A percentile compares a stretch with the other conserved stretches of the same genome.
phyloP scores from a whole-genome alignment of 2,888 invertebrate species.

The Acanthoscelides obtectus region DNA sequence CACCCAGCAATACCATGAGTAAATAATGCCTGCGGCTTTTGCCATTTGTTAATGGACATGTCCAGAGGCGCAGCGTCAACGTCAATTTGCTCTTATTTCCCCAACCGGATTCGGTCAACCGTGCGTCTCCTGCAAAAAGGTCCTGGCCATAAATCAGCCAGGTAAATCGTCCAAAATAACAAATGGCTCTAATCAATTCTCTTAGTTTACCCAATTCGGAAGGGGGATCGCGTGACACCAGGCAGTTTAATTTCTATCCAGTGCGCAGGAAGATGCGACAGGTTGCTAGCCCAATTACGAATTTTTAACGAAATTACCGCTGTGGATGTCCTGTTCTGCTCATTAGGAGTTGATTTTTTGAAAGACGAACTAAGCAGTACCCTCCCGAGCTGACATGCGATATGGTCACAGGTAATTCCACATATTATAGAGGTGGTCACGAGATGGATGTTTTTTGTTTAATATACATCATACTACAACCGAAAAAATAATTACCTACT shows the following conservation, averaged over 20 bases:
- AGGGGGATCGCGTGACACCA: slow-evolving; percentile 20
- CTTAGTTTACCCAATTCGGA: slow-evolving; percentile 15
- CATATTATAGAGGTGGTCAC: too few species aligned
- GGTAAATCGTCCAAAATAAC: not conserved
- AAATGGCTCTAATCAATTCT: not conserved
- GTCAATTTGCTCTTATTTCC: not conserved
- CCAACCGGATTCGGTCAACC: not conserved
- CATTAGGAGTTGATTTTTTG: not conserved
- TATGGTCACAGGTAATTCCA: not conserved
- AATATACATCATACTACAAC: too few species aligned
- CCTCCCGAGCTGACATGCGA: not conserved
- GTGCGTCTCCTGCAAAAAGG: not conserved
- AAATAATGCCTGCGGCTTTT: not conserved
- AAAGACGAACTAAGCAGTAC: not conserved
- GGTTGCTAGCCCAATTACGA: slow-evolving; percentile 23
- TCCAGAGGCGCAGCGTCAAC: not conserved
- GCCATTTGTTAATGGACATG: not conserved
- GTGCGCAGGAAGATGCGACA: slow-evolving; percentile 23
- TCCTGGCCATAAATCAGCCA: not conserved
- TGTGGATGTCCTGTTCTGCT: not conserved
- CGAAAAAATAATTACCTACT: too few species aligned
- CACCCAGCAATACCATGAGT: too few species aligned
- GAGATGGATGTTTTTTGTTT: too few species aligned
- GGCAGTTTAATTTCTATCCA: slow-evolving; percentile 20
- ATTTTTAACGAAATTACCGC: slow-evolving; percentile 10